Evolutionary conservation across 2,797 vertebrate species (phyloP), one percentile per base, ranked within the genome.

Genomic region (Tinamus major): DNA sequence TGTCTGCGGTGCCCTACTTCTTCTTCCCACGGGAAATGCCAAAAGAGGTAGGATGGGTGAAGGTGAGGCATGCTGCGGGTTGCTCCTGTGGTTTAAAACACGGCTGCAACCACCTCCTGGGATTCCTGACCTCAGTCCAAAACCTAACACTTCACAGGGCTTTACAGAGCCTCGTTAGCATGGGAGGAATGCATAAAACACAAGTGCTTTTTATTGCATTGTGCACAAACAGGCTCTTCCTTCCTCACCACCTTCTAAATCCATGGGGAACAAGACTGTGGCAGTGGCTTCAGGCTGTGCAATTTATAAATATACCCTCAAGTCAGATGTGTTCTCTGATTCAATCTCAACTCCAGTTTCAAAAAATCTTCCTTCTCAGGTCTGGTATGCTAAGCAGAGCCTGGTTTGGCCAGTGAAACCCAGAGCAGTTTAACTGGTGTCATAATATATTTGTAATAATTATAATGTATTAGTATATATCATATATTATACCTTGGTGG

Each of bases 1-100:
- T 99, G 90, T 92, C 98, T 2, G 98, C 99, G 0, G 89, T 98
- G 87, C 99, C 99, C 0, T 99, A 99, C 94, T 97, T 99, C 93
- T 99, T 99, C 98, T 99, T 99, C 95, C 99, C 99, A 10, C 97
- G 93, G 58, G 96, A 98, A 51, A 98, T 99, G 98, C 92, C 95
- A 0, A 98, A 96, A 92, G 98, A 99, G 98, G 98, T 98, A 93
- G 92, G 31, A 95, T 79, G 37, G 51, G 44, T 31, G 7, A 42
- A 53, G 37, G 37, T 46, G 18, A 8, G n/a, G 20, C 33, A 4
- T 19, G 39, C 46, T 44, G 42, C 16, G 5, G 58, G 3, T 33
- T 2, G 2, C 6, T 23, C 44, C 49, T 29, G 12, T 24, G 53
- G 13, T 20, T 69, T 35, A 37, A 69, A 49, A 20, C 33, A 13